phyloP scores from a whole-genome alignment of 2,888 invertebrate genomes.

The Chloromyia formosa region DNA sequence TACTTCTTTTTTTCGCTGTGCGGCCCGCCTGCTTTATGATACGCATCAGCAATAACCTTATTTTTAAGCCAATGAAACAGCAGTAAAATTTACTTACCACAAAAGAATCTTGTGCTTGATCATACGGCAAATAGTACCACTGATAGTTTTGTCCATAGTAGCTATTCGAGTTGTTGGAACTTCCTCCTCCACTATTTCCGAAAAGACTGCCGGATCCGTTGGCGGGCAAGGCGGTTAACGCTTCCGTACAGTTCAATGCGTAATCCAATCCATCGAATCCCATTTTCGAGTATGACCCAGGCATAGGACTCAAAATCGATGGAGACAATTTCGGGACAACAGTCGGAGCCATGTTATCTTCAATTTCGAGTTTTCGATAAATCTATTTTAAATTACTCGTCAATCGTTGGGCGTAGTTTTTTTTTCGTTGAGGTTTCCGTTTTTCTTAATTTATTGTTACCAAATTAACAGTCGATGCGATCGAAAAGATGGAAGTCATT shows the following conservation, averaged over 20 bases:
- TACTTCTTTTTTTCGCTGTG: too few species aligned
- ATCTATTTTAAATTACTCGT: neutral
- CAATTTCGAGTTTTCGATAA: neutral
- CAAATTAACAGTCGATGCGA: neutral
- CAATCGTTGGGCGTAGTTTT: too few species aligned
- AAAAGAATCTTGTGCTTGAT: conserved; percentile 44
- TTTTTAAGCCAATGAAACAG: too few species aligned
- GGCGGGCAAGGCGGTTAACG: neutral
- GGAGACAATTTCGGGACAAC: conserved; percentile 45
- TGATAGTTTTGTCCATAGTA: conserved; percentile 25
- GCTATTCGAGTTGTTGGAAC: neutral
- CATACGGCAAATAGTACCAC: conserved; percentile 43
- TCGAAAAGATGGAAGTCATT: conserved; percentile 5
- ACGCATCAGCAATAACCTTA: too few species aligned
- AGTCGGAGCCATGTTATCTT: conserved; percentile 43
- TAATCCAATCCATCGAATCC: conserved; percentile 36
- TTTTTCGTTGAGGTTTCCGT: neutral
- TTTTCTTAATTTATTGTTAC: neutral
- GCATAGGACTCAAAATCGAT: conserved; percentile 36
- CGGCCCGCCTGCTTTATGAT: too few species aligned
- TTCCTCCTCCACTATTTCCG: conserved; percentile 11
- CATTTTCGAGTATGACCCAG: conserved; percentile 41
- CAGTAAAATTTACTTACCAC: conserved; percentile 46
- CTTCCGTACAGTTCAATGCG: conserved; percentile 1
- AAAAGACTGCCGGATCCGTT: neutral